Conservation (phyloP, 1,140 invertebrate genomes). For the Diachasmimorpha longicaudata region DNA sequence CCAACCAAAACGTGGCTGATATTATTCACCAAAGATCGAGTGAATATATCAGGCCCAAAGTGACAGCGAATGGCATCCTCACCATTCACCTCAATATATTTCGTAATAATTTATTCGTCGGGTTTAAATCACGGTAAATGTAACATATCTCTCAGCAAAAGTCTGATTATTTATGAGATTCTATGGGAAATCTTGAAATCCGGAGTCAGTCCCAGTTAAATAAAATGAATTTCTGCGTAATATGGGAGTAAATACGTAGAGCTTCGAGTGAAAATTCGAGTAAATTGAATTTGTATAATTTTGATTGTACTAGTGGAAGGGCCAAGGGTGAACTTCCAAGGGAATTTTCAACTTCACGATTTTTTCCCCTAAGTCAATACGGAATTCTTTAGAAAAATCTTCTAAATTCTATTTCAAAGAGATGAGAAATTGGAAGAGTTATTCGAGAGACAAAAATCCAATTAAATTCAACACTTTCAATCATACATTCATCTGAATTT, state of each 20-base stretch:
- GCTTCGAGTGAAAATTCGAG: too few species aligned
- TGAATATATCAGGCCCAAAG: not conserved
- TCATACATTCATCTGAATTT: too few species aligned
- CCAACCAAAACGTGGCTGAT: not conserved
- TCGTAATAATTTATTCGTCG: not conserved
- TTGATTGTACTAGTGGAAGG: too few species aligned
- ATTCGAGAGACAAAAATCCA: too few species aligned
- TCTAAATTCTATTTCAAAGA: too few species aligned
- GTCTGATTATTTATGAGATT: not conserved
- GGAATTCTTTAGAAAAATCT: too few species aligned
- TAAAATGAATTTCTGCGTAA: not conserved
- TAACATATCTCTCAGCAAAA: not conserved
- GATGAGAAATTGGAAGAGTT: too few species aligned
- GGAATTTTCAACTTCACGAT: too few species aligned
- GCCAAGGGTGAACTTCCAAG: too few species aligned
- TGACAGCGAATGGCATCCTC: not conserved
- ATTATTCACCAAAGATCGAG: not conserved
- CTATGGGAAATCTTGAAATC: conserved; percentile 2
- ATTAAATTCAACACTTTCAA: not conserved
- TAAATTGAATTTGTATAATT: too few species aligned
- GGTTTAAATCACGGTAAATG: not conserved
- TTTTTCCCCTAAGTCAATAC: too few species aligned
- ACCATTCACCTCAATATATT: not conserved
- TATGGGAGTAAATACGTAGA: too few species aligned
- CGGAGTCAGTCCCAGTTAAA: not conserved